Evolutionary conservation across 1,140 invertebrate species (phyloP).

Genomic region (Megalonaias nervosa): DNA sequence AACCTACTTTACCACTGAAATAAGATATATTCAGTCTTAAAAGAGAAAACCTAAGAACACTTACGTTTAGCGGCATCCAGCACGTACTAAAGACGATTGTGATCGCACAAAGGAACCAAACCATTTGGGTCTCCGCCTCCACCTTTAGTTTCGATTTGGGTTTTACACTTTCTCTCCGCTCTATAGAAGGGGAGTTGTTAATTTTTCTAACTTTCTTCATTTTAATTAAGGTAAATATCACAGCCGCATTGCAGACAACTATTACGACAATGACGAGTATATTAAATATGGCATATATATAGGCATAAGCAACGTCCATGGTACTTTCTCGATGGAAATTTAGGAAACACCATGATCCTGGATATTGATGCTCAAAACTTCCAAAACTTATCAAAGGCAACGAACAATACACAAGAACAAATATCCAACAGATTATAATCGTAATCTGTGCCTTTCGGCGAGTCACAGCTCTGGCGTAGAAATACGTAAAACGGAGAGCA

Average conservation of each 20-base stretch:
- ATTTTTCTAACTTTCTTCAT: conserved; percentile 54
- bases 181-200: conserved; percentile 48
- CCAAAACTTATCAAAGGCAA: conserved; percentile 70
- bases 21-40: neutral
- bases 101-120: conserved; percentile 70
- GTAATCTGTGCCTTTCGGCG: conserved; percentile 55
- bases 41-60: conserved; percentile 25
- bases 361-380: conserved; percentile 69
- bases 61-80: conserved; percentile 72
- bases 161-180: conserved; percentile 29
- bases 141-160: conserved; percentile 46
- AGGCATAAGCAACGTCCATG: conserved; percentile 58
- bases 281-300: conserved; percentile 63
- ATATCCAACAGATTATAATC: conserved; percentile 61
- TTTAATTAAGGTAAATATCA: conserved; percentile 62
- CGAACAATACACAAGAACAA: conserved; percentile 62
- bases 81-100: conserved; percentile 70
- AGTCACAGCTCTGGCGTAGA: conserved; percentile 64
- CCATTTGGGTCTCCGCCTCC: conserved; percentile 72
- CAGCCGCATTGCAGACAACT: conserved; percentile 62
- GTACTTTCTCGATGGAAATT: conserved; percentile 69
- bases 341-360: conserved; percentile 71
- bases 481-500: conserved; percentile 69
- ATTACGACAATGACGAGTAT: conserved; percentile 62
- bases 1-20: neutral